These are phyloP conservation scores for Hippocampus comes DNA, from an alignment of 2,113 vertebrate species.

Conservation along the genomic window DNA sequence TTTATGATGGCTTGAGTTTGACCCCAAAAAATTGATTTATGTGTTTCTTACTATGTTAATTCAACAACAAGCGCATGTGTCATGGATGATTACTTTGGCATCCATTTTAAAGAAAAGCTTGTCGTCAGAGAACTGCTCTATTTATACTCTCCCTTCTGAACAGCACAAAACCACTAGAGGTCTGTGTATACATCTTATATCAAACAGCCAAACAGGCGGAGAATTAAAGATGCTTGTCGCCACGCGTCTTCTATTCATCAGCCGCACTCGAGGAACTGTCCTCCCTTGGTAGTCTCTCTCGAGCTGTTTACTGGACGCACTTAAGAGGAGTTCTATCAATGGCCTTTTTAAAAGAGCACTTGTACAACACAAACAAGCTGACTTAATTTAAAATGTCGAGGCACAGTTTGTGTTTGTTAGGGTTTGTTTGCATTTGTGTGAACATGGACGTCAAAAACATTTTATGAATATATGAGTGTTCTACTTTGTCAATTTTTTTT, in stretches of 20 bases:
- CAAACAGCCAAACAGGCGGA: constrained; percentile 55
- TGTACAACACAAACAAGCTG: constrained; percentile 67
- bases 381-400: constrained; percentile 64
- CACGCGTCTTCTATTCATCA: constrained; percentile 62
- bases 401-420: constrained; percentile 47
- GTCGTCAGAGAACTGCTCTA: constrained; percentile 35
- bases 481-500: constrained; percentile 49
- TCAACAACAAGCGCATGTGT: constrained; percentile 43
- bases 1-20: too few species aligned
- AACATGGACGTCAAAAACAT: constrained; percentile 58
- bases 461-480: constrained; percentile 63
- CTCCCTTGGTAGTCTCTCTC: constrained; percentile 48
- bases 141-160: constrained; percentile 45
- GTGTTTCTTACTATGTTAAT: constrained; percentile 14
- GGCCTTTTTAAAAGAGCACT: constrained; percentile 71
- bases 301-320: constrained; percentile 61
- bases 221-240: constrained; percentile 67
- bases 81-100: constrained; percentile 32
- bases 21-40: too few species aligned
- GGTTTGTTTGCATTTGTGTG: constrained; percentile 62
- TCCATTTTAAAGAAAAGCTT: constrained; percentile 34
- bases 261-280: constrained; percentile 56
- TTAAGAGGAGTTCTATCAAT: constrained; percentile 59
- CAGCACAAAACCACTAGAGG: constrained; percentile 46
- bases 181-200: constrained; percentile 52